Percentiles rank a stretch among this genome's conserved stretches.
Evolutionary conservation across 2,113 vertebrate species (phyloP).

Genomic region (Apodemus speciosus): DNA sequence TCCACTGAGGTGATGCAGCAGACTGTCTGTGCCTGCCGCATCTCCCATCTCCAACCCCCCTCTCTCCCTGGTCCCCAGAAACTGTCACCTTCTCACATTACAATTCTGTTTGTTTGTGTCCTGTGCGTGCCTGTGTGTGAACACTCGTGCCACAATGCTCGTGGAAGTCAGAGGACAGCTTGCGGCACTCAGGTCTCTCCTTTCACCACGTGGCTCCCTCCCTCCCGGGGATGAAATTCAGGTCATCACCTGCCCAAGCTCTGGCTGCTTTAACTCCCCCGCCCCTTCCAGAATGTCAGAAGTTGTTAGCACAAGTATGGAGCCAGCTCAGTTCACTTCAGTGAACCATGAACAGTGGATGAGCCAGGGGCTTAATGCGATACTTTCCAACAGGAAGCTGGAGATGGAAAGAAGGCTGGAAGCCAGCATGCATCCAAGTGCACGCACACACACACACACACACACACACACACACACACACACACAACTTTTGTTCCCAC

Average conservation of each 20-base stretch:
- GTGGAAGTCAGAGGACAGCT: background rate
- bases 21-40: fast-evolving
- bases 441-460: background rate
- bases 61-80: too few species aligned
- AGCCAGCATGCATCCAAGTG: background rate
- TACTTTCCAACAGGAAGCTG: background rate
- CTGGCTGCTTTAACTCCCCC: background rate
- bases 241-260: background rate
- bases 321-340: background rate
- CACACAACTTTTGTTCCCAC: background rate
- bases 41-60: background rate
- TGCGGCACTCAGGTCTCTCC: background rate
- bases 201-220: background rate
- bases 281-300: background rate
- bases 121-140: background rate
- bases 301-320: fast-evolving
- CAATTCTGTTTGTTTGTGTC: background rate
- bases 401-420: background rate
- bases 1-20: fast-evolving
- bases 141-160: background rate
- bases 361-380: fast-evolving
- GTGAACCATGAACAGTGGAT: fast-evolving
- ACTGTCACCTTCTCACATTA: background rate
- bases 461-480: background rate
- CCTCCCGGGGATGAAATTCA: background rate